Evolutionary conservation across 2,888 invertebrate genomes (phyloP).

Genomic region (Heterodera filipjevi): DNA sequence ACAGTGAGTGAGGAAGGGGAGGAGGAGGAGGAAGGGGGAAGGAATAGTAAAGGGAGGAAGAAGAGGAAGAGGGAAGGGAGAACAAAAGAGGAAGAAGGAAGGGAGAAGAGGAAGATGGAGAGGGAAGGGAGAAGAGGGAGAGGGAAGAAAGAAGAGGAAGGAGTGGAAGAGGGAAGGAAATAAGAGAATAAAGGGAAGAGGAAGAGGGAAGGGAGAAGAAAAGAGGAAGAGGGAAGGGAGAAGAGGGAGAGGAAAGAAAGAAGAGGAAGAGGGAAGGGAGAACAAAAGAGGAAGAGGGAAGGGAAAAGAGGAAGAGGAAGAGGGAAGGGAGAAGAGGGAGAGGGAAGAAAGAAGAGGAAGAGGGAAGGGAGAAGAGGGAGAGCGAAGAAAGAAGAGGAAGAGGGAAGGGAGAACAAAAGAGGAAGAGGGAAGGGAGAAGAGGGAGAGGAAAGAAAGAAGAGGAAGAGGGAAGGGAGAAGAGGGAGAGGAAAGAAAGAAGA

Average conservation of each 20-base stretch:
- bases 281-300: too few species aligned
- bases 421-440: constrained; percentile 30
- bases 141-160: neutral
- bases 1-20: constrained; percentile 33
- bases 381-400: constrained; percentile 40
- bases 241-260: neutral
- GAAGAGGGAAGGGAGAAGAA: too few species aligned
- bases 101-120: neutral
- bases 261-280: neutral
- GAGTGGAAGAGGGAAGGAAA: neutral
- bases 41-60: neutral
- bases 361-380: neutral
- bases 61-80: neutral
- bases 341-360: neutral
- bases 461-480: neutral
- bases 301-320: neutral
- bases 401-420: constrained; percentile 31
- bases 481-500: neutral
- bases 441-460: neutral
- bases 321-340: neutral
- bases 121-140: too few species aligned
- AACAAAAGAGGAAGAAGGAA: neutral
- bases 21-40: neutral
- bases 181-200: too few species aligned
- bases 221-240: too few species aligned